phyloP scores from a whole-genome alignment of 2,797 vertebrate genomes.

The Squalus acanthias region DNA sequence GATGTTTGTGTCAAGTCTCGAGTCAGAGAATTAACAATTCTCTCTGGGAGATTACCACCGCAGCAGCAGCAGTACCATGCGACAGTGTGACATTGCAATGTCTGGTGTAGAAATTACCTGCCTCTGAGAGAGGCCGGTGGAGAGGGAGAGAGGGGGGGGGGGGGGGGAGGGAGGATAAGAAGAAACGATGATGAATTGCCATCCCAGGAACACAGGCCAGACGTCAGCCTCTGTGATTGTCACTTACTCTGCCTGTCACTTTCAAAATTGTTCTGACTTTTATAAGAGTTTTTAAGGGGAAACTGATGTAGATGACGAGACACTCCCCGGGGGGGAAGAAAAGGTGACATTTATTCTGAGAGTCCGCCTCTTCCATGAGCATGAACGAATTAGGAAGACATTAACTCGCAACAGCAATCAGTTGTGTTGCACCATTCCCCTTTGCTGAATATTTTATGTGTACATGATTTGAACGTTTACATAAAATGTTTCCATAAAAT shows the following conservation, averaged over 20 bases:
- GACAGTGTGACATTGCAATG: background rate
- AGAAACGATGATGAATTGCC: background rate
- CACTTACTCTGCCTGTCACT: background rate
- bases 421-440: too few species aligned
- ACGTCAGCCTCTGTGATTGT: background rate
- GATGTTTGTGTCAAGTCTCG: background rate
- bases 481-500: background rate
- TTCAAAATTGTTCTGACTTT: background rate
- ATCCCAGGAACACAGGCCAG: background rate
- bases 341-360: too few species aligned
- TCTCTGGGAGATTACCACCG: background rate
- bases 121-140: background rate
- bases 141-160: background rate
- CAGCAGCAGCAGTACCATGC: too few species aligned
- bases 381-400: too few species aligned
- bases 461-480: background rate
- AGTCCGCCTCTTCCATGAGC: too few species aligned
- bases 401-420: too few species aligned
- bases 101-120: background rate
- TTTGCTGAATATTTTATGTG: background rate
- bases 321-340: too few species aligned
- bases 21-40: constrained; percentile 21
- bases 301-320: background rate
- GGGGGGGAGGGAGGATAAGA: background rate
- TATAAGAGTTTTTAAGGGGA: background rate